A percentile compares a stretch with the other conserved stretches of the same genome.
Conservation (phyloP, 2,113 vertebrate species). For the Callorhinus ursinus region DNA sequence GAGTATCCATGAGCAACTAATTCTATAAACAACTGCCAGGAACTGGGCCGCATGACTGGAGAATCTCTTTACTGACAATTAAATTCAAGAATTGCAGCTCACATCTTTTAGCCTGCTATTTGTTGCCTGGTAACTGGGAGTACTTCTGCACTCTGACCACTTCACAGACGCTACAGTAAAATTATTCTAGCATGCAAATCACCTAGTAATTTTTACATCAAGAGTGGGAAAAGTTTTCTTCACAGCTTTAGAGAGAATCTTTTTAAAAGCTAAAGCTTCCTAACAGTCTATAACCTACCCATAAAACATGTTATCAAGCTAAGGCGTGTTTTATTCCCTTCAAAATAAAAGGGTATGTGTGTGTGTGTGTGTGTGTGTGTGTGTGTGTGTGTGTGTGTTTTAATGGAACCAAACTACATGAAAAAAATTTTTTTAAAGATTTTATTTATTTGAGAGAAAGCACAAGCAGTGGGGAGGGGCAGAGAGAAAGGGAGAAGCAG, state of each 20-base stretch:
- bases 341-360: neutral
- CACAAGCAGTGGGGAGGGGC: neutral
- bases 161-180: conserved; percentile 24
- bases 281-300: neutral
- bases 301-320: neutral
- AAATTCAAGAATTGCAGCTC: neutral
- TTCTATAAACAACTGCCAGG: neutral
- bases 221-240: neutral
- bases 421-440: neutral
- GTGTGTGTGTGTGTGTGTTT: neutral
- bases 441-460: neutral
- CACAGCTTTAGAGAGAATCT: neutral
- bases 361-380: neutral
- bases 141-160: neutral
- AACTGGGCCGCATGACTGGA: neutral
- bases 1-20: neutral
- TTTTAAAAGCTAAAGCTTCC: conserved; percentile 2
- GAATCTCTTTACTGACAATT: neutral
- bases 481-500: neutral
- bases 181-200: conserved; percentile 18
- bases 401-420: neutral
- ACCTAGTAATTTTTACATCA: neutral
- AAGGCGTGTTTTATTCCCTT: neutral
- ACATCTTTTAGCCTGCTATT: neutral
- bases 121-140: conserved; percentile 60